A percentile compares a stretch with the other conserved stretches of the same genome.
phyloP scores from a whole-genome alignment of 2,888 invertebrate genomes.

The Beris morrisii region DNA sequence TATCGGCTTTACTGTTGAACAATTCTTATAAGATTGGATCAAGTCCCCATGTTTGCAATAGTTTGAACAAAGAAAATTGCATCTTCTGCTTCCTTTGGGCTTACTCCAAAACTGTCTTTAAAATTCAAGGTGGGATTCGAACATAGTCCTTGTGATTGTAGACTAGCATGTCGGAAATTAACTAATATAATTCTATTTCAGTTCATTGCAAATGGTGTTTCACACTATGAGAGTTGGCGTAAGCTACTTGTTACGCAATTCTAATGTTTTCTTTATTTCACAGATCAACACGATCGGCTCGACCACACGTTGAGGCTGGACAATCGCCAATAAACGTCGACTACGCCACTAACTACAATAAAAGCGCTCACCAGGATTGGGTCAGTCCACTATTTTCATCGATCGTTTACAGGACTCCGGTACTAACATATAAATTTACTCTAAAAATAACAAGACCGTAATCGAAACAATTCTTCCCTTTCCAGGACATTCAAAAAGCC shows the following conservation, averaged over 20 bases:
- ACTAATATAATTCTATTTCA: no score
- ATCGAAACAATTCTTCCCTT: conserved; percentile 3
- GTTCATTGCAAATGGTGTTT: no score
- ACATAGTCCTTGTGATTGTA: no score
- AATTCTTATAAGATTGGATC: no score
- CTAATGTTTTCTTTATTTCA: conserved; percentile 1
- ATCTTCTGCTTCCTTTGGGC: no score
- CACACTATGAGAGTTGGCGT: no score
- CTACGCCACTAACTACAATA: conserved; percentile 76
- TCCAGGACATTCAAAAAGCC: conserved; percentile 85
- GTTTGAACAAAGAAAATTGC: no score
- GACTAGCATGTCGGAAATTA: no score
- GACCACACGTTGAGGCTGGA: conserved; percentile 57
- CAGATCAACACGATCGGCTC: conserved; percentile 39
- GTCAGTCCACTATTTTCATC: conserved; percentile 91
- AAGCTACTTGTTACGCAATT: neutral
- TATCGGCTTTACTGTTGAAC: no score
- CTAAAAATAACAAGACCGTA: neutral
- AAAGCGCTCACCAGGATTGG: conserved; percentile 69
- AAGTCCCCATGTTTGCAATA: no score
- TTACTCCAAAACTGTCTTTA: no score
- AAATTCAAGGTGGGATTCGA: no score
- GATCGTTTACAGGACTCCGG: conserved; percentile 80
- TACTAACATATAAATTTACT: conserved; percentile 40
- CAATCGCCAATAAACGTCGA: conserved; percentile 75